phyloP scores from a whole-genome alignment of 2,888 invertebrate genomes.

The Metallyticus violacea region DNA sequence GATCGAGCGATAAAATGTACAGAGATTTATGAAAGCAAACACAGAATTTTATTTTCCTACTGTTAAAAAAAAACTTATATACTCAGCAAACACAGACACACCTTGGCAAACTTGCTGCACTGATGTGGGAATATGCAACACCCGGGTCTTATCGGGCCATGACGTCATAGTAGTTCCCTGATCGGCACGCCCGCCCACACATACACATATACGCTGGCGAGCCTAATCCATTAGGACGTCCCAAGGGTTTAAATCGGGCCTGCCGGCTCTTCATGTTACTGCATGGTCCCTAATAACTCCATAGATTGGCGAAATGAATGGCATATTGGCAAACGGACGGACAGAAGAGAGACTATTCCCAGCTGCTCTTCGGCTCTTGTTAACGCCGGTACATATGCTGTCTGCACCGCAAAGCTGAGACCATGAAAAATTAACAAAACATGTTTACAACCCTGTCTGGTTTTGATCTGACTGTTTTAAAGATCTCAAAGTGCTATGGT shows the following conservation, averaged over 20 bases:
- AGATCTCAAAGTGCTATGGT: neutral
- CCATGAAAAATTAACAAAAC: neutral
- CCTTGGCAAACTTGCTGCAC: neutral
- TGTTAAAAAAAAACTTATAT: no score
- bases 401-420: neutral
- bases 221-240: slow-evolving; percentile 4
- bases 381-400: neutral
- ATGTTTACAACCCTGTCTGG: neutral
- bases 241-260: neutral
- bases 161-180: neutral
- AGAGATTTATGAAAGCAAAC: no score
- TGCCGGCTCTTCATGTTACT: neutral
- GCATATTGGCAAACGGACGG: neutral
- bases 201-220: no score
- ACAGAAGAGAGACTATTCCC: neutral
- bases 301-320: neutral
- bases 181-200: neutral
- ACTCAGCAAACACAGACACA: no score
- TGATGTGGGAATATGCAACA: neutral
- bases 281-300: neutral
- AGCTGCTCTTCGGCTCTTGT: neutral
- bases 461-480: neutral
- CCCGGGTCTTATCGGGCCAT: neutral
- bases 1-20: no score
- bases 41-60: no score